phyloP scores from a whole-genome alignment of 2,888 invertebrate species.

The Drosophila neonasuta region DNA sequence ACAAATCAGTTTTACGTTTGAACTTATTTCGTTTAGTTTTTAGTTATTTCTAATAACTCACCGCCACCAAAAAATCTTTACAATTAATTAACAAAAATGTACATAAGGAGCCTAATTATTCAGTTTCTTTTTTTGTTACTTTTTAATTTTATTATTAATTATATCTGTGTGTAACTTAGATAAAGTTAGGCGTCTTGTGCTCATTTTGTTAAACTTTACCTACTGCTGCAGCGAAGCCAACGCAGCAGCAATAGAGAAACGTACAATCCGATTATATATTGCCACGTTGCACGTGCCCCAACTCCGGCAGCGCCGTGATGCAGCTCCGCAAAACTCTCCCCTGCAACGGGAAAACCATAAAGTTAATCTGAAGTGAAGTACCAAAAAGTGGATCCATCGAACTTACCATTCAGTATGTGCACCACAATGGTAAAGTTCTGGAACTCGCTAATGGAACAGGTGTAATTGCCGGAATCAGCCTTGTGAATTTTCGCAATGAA shows the following conservation, averaged over 20 bases:
- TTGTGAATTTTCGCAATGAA: conserved; percentile 83
- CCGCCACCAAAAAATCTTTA: conserved; percentile 54
- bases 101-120: conserved; percentile 35
- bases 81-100: conserved; percentile 73
- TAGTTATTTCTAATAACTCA: conserved; percentile 76
- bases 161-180: conserved; percentile 9
- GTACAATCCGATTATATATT: conserved; percentile 63
- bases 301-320: conserved; percentile 84
- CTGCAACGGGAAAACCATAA: conserved; percentile 72
- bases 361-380: neutral
- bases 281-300: conserved; percentile 46
- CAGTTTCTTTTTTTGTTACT: neutral
- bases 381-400: no score
- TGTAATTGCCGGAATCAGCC: conserved; percentile 84
- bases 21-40: conserved; percentile 56
- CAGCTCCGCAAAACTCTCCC: conserved; percentile 85
- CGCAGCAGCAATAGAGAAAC: conserved; percentile 58
- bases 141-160: conserved; percentile 1
- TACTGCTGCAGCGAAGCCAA: conserved; percentile 49
- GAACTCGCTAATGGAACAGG: conserved; percentile 83
- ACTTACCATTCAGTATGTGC: conserved; percentile 84
- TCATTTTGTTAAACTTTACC: conserved; percentile 69
- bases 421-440: conserved; percentile 83
- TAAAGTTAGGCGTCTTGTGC: conserved; percentile 32
- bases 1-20: conserved; percentile 48